A percentile compares a stretch with the other conserved stretches of the same genome.
phyloP scores from a whole-genome alignment of 2,113 vertebrate genomes.

The Lophura nycthemera region DNA sequence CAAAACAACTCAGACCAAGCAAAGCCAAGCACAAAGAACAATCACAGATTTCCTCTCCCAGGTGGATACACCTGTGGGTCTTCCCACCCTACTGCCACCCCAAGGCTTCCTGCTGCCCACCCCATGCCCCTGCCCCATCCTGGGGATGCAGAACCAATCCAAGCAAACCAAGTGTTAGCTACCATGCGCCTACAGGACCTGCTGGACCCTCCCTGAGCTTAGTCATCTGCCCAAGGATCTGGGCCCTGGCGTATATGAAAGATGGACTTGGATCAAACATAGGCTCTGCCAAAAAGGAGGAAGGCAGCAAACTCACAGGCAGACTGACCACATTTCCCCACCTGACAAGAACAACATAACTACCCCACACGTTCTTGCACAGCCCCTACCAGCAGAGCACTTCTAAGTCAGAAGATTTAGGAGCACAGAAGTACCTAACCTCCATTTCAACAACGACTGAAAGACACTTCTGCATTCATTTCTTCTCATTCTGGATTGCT shows the following conservation, averaged over 20 bases:
- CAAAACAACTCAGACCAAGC: background rate
- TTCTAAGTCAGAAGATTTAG: background rate
- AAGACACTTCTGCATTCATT: background rate
- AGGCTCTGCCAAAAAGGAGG: background rate
- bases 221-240: background rate
- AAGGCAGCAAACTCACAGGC: background rate
- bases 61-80: background rate
- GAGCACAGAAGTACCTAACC: background rate
- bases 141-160: too few relatives aligned
- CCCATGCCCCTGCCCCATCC: too few relatives aligned
- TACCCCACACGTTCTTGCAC: background rate
- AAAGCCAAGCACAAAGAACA: background rate
- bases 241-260: background rate
- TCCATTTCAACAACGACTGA: background rate
- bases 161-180: too few relatives aligned
- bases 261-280: too few relatives aligned
- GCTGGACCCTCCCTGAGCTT: background rate
- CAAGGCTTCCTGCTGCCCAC: background rate
- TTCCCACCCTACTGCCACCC: background rate
- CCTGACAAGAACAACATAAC: background rate
- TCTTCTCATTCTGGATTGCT: background rate
- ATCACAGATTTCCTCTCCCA: rapidly evolving
- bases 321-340: background rate
- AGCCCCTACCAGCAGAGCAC: rapidly evolving
- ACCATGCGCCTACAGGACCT: too few relatives aligned